Conservation (phyloP, 2,888 invertebrate species). For the Agrotis ipsilon region DNA sequence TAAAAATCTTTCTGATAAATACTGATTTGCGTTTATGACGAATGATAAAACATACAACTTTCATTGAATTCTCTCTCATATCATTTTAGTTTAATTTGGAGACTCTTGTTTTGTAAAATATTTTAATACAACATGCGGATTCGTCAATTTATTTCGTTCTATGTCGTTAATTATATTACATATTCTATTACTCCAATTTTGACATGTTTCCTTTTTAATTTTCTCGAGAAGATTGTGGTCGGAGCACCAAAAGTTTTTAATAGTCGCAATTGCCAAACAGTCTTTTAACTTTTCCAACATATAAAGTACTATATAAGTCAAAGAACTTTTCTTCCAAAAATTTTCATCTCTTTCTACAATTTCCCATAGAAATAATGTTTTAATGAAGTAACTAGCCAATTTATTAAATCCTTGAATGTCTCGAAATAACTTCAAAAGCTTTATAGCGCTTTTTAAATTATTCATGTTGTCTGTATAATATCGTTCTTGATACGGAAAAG, state of each 20-base stretch:
- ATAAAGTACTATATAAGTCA: conserved; percentile 74
- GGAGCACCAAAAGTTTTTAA: conserved; percentile 80
- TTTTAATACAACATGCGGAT: conserved; percentile 68
- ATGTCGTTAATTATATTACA: conserved; percentile 72
- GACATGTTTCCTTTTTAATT: conserved; percentile 74
- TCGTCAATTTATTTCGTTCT: conserved; percentile 66
- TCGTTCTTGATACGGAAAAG: conserved; percentile 81
- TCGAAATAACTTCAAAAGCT: conserved; percentile 77
- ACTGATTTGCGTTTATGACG: background rate
- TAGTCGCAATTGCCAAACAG: conserved; percentile 67
- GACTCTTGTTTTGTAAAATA: conserved; percentile 61
- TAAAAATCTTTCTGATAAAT: background rate
- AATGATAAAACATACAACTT: background rate
- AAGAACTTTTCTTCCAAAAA: conserved; percentile 76
- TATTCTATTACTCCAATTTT: conserved; percentile 77
- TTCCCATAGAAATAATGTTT: conserved; percentile 82
- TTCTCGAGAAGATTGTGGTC: conserved; percentile 77
- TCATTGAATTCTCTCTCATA: background rate
- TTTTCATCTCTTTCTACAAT: conserved; percentile 61
- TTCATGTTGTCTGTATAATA: conserved; percentile 72
- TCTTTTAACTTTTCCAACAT: conserved; percentile 77
- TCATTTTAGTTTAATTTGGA: background rate
- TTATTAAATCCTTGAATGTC: conserved; percentile 79
- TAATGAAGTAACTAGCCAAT: conserved; percentile 81
- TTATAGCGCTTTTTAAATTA: conserved; percentile 78